Evolutionary conservation across 2,888 invertebrate genomes (phyloP).

Genomic region (Dinocampus coccinellae): DNA sequence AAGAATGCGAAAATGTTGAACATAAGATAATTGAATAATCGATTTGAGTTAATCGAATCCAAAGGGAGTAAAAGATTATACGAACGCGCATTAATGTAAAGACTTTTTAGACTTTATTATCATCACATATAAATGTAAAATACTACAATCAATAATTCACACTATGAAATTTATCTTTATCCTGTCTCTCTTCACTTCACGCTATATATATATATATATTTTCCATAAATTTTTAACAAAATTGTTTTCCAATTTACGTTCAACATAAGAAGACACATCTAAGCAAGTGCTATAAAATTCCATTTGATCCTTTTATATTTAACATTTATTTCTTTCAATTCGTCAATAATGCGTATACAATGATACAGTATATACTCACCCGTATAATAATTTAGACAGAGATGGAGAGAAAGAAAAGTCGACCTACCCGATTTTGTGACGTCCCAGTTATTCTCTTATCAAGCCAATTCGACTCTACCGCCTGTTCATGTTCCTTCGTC

Average conservation of each 20-base stretch:
- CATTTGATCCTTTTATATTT: background rate
- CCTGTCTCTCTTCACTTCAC: background rate
- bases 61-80: constrained; percentile 6
- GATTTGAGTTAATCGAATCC: constrained; percentile 25
- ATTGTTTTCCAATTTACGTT: too few species aligned
- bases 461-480: constrained; percentile 20
- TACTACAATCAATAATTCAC: background rate
- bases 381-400: constrained; percentile 10
- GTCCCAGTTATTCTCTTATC: constrained; percentile 28
- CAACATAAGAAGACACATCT: background rate
- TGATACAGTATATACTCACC: constrained; percentile 2
- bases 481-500: constrained; percentile 15
- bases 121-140: background rate
- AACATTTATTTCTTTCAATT: background rate
- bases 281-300: background rate
- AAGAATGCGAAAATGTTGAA: constrained; percentile 7
- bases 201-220: too few species aligned
- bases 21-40: constrained; percentile 34
- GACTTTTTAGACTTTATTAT: background rate
- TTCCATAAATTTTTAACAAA: too few species aligned
- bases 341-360: background rate
- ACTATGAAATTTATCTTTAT: background rate
- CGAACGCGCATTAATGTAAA: background rate
- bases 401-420: background rate
- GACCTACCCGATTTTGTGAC: constrained; percentile 31